Evolutionary conservation across 2,113 vertebrate genomes (phyloP).

Genomic region (Labrus mixtus): DNA sequence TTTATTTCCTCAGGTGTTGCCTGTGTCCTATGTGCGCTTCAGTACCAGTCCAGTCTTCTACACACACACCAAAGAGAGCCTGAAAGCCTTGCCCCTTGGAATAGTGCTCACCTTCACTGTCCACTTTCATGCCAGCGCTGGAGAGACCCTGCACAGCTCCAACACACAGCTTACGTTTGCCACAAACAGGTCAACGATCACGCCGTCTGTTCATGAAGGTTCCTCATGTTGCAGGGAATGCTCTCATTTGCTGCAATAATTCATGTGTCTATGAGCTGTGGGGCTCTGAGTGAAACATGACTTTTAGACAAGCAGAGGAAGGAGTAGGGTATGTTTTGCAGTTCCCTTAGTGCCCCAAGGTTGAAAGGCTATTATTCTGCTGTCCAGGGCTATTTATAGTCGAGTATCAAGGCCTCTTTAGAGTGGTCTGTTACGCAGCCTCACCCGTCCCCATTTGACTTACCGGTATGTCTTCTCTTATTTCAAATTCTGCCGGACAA

Average conservation of each 20-base stretch:
- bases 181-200: conserved; percentile 90
- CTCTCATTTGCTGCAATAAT: neutral
- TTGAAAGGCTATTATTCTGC: conserved; percentile 37
- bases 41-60: conserved; percentile 87
- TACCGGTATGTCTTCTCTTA: conserved; percentile 21
- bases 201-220: neutral
- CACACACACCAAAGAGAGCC: conserved; percentile 78
- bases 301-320: neutral
- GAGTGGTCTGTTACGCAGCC: conserved; percentile 25
- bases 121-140: conserved; percentile 92
- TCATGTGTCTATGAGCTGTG: neutral
- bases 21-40: conserved; percentile 91
- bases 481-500: conserved; percentile 34
- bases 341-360: conserved; percentile 21
- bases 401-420: conserved; percentile 26
- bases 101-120: conserved; percentile 88
- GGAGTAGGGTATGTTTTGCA: conserved; percentile 13
- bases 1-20: conserved; percentile 86
- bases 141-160: conserved; percentile 91
- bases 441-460: conserved; percentile 14
- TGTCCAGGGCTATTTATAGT: conserved; percentile 21
- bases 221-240: neutral
- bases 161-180: conserved; percentile 88
- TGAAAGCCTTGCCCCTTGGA: conserved; percentile 90
- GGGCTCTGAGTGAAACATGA: conserved; percentile 25